A percentile compares a stretch with the other conserved stretches of the same genome.
Conservation (phyloP, 2,888 invertebrate genomes). For the Melinaea marsaeus region DNA sequence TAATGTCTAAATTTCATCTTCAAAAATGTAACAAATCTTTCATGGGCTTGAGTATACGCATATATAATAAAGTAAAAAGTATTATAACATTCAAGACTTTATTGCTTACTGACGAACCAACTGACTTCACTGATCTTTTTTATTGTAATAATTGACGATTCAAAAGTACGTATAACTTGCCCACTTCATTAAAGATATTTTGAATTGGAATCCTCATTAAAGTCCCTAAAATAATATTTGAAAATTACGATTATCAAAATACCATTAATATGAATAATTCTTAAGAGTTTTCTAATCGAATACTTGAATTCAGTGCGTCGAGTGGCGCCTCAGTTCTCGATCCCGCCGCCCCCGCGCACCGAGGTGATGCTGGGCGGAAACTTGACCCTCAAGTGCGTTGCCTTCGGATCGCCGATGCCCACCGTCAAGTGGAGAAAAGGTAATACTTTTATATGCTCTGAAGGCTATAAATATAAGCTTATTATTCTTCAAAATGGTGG, state of each 20-base stretch:
- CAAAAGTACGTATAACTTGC: no score
- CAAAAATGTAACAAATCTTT: no score
- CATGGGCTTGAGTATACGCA: no score
- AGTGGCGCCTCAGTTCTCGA: conserved; percentile 96
- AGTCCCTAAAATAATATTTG: no score
- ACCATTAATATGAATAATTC: neutral
- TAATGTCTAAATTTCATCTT: no score
- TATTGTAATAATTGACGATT: no score
- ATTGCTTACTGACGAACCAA: no score
- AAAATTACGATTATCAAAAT: neutral
- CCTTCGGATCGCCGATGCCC: conserved; percentile 99
- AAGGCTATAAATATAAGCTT: neutral
- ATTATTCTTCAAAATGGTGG: neutral
- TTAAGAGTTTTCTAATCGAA: neutral
- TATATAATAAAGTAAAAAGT: no score
- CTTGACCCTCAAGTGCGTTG: conserved; percentile 96
- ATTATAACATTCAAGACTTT: no score
- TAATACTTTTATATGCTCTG: conserved; percentile 33
- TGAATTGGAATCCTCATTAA: no score
- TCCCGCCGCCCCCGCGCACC: conserved; percentile 89
- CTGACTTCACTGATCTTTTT: no score
- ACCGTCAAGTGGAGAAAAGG: conserved; percentile 95
- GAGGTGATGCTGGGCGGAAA: conserved; percentile 95
- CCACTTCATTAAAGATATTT: no score
- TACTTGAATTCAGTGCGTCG: conserved; percentile 84